Evolutionary conservation across 2,797 vertebrate genomes (phyloP).

Genomic region (Fundulus diaphanus): DNA sequence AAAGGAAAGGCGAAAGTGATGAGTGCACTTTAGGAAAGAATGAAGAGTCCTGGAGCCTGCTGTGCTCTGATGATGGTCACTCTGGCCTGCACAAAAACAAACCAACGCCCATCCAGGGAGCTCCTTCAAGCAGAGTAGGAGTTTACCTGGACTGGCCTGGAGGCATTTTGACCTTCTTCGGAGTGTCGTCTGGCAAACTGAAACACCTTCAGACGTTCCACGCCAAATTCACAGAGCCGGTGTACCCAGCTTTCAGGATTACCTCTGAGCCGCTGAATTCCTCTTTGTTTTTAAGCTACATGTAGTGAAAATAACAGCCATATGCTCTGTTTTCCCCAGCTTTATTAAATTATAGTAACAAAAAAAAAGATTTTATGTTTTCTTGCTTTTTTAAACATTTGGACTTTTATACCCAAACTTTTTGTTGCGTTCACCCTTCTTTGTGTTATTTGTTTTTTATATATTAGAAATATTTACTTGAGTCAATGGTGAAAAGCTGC

Average conservation of each 20-base stretch:
- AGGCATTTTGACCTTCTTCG: conserved; percentile 56
- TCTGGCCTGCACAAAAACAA: conserved; percentile 6
- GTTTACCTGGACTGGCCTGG: conserved; percentile 52
- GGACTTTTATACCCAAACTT: background rate
- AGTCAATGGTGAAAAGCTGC: no score
- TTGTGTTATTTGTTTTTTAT: no score
- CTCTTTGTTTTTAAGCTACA: background rate
- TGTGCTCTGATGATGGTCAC: conserved; percentile 5
- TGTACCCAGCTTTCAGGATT: conserved; percentile 54
- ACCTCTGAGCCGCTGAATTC: background rate
- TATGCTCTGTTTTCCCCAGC: background rate
- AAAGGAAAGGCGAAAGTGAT: background rate
- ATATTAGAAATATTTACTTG: no score
- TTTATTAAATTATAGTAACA: background rate
- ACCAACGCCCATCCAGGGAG: rapidly evolving
- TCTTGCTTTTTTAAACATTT: background rate
- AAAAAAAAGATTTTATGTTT: background rate
- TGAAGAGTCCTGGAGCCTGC: conserved; percentile 49
- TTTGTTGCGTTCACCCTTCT: no score
- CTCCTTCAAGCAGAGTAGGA: background rate
- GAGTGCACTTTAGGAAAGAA: conserved; percentile 38
- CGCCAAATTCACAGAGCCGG: conserved; percentile 41
- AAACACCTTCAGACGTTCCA: conserved; percentile 48
- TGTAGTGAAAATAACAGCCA: background rate
- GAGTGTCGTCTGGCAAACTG: background rate